Base-by-base conservation (phyloP, 64 coral and sea anemone genomes). In the Anthopleura sola region DNA sequence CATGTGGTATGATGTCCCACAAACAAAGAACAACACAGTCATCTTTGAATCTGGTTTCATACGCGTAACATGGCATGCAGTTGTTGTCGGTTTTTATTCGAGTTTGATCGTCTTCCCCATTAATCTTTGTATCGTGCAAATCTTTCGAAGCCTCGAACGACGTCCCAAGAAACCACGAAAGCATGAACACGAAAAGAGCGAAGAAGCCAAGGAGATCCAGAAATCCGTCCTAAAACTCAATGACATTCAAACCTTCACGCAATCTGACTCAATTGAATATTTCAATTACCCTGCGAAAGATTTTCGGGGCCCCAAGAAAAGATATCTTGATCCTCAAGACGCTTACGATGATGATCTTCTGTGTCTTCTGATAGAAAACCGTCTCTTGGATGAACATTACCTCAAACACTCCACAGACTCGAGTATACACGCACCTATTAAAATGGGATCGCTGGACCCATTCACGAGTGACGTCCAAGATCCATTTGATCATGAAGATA, bases 31-130 rank as follows among this genome's bases (percentile, higher is more conserved):
- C 49, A 92, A 95, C 31, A 90, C 86, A 34, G 91, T 94, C 1
- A 76, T 92, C 11, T 79, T 99, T 75, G 87, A 99, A 36, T 54
- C 88, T 10, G 97, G 97, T 18, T 89, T 92, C 47, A 84, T 95
- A 38, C 84, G 86, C 24, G 89, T 99, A 24, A 92, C 90, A 1
- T 95, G 97, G 97, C 90, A 92, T 56, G 87, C 94, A 37, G 68
- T 99, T 24, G 55, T 99, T 5, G 91, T 99, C 36, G 97, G 97
- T 0, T 85, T 99, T 78, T 93, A 99, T 50, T 94, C 97, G 7
- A 99, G 93, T 83, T 88, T 99, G 36, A 90, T 99, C 9, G 97
- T 99, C 7, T 99, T 99, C 33, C 97, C 97, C 64, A 94, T 99
- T 32, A 99, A 99, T 75, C 87, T 99, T 57, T 29, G 94, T 1